Evolutionary conservation across 2,113 vertebrate species (phyloP), one percentile per base, ranked within the genome.

Genomic region (Percina caprodes): DNA sequence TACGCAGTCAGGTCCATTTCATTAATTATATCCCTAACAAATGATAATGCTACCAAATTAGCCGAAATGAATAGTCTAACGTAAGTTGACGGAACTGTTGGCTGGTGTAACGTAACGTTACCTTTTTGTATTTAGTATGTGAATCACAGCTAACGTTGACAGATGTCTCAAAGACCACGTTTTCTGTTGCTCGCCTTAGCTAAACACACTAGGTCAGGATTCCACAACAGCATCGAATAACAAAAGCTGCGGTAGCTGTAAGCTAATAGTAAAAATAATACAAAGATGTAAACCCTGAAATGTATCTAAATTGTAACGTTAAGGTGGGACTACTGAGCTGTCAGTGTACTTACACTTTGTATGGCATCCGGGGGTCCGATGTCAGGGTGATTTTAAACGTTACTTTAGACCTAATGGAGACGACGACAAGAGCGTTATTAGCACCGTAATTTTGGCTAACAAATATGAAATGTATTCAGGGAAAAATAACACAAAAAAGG

Each of bases 311-410:
- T 14, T 49, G 42, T 2, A 18, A 35, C 1, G 13, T 18, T 30
- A 42, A 24, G 58, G 67, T 33, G 42, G 76, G 48, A 78, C 3
- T 56, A 77, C 74, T 86, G 88, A 92, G 87, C 86, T 92, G 91
- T 93, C 86, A 91, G 74, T 91, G 23, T 35, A 93, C 93, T 94
- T 82, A 96, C 95, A 96, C 94, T 96, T 96, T 96, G 88, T 94
- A 96, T 21, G 95, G 95, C 62, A 96, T 93, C 90, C 94, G 90
- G 58, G 95, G 95, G 39, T 96, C 95, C 93, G 95, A 96, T 88
- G 95, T 96, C 86, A 96, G 87, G 2, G 95, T 96, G 86, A 96
- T 96, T 95, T 96, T 96, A 95, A 96, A 96, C 85, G 94, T 96
- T 74, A 96, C 95, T 91, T 96, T 96, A 72, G 95, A 95, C 95